Evolutionary conservation across 2,888 invertebrate species (phyloP), one percentile per base, ranked within the genome.

Genomic region (Rhagophthalmus giganteus): DNA sequence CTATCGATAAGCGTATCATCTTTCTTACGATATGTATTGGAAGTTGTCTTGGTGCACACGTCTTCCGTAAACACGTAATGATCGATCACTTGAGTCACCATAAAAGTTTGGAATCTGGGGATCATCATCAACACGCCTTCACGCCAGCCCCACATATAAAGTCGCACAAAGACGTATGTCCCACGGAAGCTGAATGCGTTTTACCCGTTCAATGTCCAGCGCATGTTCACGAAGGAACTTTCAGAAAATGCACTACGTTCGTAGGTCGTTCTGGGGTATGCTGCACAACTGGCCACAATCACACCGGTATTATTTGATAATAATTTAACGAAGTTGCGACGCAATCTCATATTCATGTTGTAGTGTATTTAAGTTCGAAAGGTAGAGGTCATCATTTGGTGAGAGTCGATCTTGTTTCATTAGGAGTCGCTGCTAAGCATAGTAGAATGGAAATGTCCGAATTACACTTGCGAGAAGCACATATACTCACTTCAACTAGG

Each of bases 131-230:
- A 9, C 48, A 60, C 27, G 61, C 50, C 1, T 57, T 61, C 16
- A 61, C 62, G 7, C 61, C 60, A 9, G 60, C 59, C 6, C 61
- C 62, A n/a, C 40, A 51, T 13, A 9, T 28, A 2, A 47, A 54
- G 40, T 11, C 26, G 1, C 49, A 59, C 15, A 42, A 40, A 16
- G 61, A 59, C 20, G 49, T 35, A 9, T 85, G 84, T 55, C 76
- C 78, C 0, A 70, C 74, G 0, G 69, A 74, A 6, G 77, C 80
- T 0, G 63, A 65, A 31, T 86, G 86, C 61, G 83, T 85, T 2
- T 81, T 83, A 0, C 79, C 76, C 55, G 78, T 87, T 12, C 83
- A 84, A 65, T 87, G 86, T 66, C 85, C 86, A 1, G 84, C 83
- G 0, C 84, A 84, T 65, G 69, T 85, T 2, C 60, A 66, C 27